Evolutionary conservation across 2,888 invertebrate genomes (phyloP).

Genomic region (Heliconius hortense): DNA sequence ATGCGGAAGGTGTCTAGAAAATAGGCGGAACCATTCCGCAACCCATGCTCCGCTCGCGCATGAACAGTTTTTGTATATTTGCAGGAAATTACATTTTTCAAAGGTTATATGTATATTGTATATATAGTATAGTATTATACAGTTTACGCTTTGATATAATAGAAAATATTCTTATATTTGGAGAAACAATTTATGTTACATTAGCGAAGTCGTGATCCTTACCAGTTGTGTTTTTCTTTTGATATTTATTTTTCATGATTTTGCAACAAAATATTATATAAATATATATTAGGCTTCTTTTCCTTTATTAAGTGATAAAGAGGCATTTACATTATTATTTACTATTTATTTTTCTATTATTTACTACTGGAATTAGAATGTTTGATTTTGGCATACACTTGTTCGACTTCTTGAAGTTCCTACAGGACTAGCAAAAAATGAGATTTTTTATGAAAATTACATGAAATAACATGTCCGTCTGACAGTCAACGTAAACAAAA

Average conservation of each 20-base stretch:
- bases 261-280: not conserved
- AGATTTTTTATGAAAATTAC: too few relatives aligned
- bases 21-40: not conserved
- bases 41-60: not conserved
- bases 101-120: not conserved
- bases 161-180: not conserved
- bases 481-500: too few relatives aligned
- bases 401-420: too few relatives aligned
- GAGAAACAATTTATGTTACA: not conserved
- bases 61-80: not conserved
- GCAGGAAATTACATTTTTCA: slow-evolving; percentile 1
- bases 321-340: too few relatives aligned
- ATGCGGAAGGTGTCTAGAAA: not conserved
- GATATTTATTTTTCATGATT: not conserved
- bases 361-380: too few relatives aligned
- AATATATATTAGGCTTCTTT: too few relatives aligned
- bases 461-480: too few relatives aligned
- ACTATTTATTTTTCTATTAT: too few relatives aligned
- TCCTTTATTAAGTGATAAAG: too few relatives aligned
- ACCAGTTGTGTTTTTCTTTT: not conserved
- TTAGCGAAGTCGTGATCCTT: not conserved
- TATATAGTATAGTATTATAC: not conserved
- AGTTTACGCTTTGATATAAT: not conserved
- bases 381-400: too few relatives aligned
- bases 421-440: too few relatives aligned